phyloP scores from a whole-genome alignment of 2,888 invertebrate species.

The Crepidodera aurea region DNA sequence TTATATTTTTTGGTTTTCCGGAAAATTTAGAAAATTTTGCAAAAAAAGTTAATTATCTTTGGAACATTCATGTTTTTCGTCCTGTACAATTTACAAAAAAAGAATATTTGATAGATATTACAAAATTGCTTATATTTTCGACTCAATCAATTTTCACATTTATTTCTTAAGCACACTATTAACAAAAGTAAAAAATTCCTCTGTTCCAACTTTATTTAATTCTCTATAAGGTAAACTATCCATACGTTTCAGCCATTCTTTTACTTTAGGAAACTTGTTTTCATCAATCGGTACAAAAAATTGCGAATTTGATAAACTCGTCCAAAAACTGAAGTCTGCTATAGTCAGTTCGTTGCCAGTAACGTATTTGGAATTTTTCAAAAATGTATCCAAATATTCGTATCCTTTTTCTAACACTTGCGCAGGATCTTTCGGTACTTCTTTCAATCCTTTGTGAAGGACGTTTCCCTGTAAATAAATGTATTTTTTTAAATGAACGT shows the following conservation, averaged over 20 bases:
- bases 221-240: background rate
- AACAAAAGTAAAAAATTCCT: background rate
- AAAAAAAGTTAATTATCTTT: no score
- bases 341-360: background rate
- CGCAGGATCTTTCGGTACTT: background rate
- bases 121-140: no score
- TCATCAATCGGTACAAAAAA: background rate
- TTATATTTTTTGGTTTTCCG: no score
- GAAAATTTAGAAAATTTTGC: no score
- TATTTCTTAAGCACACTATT: background rate
- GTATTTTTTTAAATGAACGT: background rate
- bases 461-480: background rate
- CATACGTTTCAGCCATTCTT: background rate
- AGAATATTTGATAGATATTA: no score
- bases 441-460: background rate
- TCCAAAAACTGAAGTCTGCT: conserved; percentile 10
- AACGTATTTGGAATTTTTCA: background rate
- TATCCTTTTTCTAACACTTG: conserved; percentile 7
- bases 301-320: background rate
- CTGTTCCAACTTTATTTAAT: background rate
- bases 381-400: background rate
- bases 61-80: no score
- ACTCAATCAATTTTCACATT: no score
- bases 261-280: background rate
- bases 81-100: no score